phyloP scores from a whole-genome alignment of 2,113 vertebrate species.

The Cavia porcellus region DNA sequence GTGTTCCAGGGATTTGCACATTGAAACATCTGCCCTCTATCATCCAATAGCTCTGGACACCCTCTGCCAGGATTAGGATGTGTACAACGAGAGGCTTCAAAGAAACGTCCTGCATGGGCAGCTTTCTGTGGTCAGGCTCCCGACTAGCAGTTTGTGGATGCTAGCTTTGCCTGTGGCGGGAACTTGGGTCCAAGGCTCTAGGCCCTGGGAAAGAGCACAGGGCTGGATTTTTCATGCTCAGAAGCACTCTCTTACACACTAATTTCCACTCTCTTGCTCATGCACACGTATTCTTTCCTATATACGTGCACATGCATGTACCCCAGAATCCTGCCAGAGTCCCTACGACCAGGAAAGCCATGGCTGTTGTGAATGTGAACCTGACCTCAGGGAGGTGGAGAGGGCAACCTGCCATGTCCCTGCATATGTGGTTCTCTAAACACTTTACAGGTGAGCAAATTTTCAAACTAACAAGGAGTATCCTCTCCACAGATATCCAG shows the following conservation, averaged over 20 bases:
- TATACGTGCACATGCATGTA: not conserved
- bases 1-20: not conserved
- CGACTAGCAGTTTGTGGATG: not conserved
- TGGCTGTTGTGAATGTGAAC: not conserved
- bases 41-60: not conserved
- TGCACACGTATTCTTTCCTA: not conserved
- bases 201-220: not conserved
- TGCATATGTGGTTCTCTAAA: not conserved
- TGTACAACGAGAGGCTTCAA: not conserved
- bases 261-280: not conserved
- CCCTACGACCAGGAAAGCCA: not conserved
- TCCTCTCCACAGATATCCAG: not conserved
- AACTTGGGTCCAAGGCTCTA: not conserved
- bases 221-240: not conserved
- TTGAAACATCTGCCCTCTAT: not conserved
- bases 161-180: not conserved
- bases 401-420: fast-evolving
- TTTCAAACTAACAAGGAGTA: not conserved
- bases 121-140: not conserved
- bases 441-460: not conserved
- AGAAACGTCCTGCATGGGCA: not conserved
- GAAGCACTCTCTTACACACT: not conserved
- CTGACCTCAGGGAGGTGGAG: not conserved
- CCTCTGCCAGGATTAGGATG: not conserved
- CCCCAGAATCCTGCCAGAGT: not conserved